Evolutionary conservation across 2,888 invertebrate species (phyloP), one percentile per base, ranked within the genome.

Genomic region (Heliconius charithonia): DNA sequence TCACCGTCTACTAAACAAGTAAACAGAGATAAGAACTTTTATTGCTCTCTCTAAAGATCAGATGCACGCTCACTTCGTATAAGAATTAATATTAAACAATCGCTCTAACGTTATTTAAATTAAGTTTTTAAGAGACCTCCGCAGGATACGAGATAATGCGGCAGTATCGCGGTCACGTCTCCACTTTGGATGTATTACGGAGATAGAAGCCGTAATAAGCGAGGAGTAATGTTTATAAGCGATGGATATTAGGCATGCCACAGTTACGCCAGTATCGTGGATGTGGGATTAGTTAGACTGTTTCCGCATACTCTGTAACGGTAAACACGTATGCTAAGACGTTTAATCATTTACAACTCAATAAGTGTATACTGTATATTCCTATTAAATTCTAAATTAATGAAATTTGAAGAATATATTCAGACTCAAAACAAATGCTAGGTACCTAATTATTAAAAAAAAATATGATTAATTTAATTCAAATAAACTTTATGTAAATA

Each of bases 21-120:
- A 79, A 76, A 78, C 75, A 78, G 41, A 78, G 83, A 81, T 82
- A 81, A 81, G 78, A 75, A 37, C 65, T 81, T 80, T 81, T 81
- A 81, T 78, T 75, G 67, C 76, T 74, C 56, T 37, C 45, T 56
- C 51, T 41, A 66, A 66, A 77, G 56, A 73, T 77, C 25, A 66
- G 66, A 65, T 78, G 73, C 73, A 78, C 74, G 78, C 73, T 78
- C 62, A 62, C 72, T 59, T 63, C 74, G 41, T 70, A 63, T 69
- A 74, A 29, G 63, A 78, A 78, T 78, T 75, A 65, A 74, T 63
- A 77, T 74, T 74, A 74, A 74, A 74, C 74, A 65, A 74, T 74
- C 74, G 63, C 63, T 74, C 63, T 41, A 41, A 65, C 63, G 74
- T 65, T 72, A 65, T 71, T 62, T 72, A 51, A 71, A 63, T 72